phyloP scores from a whole-genome alignment of 1,140 invertebrate genomes.

The Frieseomelitta varia region DNA sequence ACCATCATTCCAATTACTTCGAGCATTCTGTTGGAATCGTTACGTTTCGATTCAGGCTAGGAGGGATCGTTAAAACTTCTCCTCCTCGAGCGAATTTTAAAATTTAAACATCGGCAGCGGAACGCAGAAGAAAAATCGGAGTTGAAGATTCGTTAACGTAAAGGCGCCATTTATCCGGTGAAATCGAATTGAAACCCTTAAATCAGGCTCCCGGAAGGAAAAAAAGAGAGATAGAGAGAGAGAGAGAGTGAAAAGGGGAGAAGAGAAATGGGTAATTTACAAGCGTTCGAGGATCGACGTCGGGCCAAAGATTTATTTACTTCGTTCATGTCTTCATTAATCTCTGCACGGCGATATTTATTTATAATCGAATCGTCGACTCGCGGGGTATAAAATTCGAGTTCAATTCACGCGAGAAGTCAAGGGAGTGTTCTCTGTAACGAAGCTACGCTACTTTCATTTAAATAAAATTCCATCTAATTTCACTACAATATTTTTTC shows the following conservation, averaged over 20 bases:
- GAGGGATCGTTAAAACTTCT: background rate
- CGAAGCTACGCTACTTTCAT: background rate
- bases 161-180: background rate
- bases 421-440: background rate
- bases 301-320: background rate
- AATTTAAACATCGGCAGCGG: background rate
- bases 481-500: background rate
- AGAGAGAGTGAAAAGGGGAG: no score
- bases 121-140: background rate
- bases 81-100: background rate
- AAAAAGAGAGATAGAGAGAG: background rate
- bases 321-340: constrained; percentile 38
- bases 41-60: no score
- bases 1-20: background rate
- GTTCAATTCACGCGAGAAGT: background rate
- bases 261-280: background rate
- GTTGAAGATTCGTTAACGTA: background rate
- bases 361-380: background rate
- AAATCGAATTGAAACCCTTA: background rate
- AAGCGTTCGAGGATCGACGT: background rate
- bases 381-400: background rate
- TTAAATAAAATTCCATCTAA: background rate
- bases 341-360: constrained; percentile 7
- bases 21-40: background rate
- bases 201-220: background rate